Conservation (phyloP, 2,113 vertebrate species). For the Osmerus eperlanus region DNA sequence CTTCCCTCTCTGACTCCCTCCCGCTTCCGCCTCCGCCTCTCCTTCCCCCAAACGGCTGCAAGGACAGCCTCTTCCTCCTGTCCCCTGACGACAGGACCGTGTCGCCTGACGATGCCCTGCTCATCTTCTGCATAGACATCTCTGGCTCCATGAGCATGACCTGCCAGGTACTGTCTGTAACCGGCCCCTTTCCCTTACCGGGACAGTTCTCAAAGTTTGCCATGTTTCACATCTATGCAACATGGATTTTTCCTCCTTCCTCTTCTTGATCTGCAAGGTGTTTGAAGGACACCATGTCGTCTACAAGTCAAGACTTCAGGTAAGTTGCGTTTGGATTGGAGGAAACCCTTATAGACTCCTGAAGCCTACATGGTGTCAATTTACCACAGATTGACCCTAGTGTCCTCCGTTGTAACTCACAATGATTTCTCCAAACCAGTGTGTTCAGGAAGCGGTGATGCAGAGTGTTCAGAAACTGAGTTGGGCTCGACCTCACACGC, state of each 20-base stretch:
- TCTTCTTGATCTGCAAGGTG: constrained; percentile 47
- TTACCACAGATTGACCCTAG: neutral
- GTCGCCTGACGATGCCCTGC: constrained; percentile 32
- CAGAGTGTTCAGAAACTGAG: constrained; percentile 55
- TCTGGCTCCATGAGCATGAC: constrained; percentile 67
- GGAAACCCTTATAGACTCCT: neutral
- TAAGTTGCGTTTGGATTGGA: constrained; percentile 26
- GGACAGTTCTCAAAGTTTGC: too few relatives aligned
- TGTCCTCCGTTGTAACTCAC: neutral
- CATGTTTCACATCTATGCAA: neutral
- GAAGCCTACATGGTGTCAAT: neutral
- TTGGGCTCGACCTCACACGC: constrained; percentile 40
- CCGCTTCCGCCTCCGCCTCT: too few relatives aligned
- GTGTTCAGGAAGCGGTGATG: constrained; percentile 63
- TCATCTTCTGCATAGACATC: constrained; percentile 69
- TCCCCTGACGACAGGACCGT: constrained; percentile 17
- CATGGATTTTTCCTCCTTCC: neutral
- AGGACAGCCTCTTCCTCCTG: constrained; percentile 51
- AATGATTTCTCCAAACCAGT: constrained; percentile 42
- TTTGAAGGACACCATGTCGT: constrained; percentile 13
- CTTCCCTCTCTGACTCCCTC: neutral
- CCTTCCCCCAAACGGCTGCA: constrained; percentile 7
- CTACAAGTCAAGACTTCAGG: constrained; percentile 59
- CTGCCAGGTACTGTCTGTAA: constrained; percentile 41
- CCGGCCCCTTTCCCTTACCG: too few relatives aligned